phyloP scores from a whole-genome alignment of 2,797 vertebrate genomes.

The Emydoidea blandingii region DNA sequence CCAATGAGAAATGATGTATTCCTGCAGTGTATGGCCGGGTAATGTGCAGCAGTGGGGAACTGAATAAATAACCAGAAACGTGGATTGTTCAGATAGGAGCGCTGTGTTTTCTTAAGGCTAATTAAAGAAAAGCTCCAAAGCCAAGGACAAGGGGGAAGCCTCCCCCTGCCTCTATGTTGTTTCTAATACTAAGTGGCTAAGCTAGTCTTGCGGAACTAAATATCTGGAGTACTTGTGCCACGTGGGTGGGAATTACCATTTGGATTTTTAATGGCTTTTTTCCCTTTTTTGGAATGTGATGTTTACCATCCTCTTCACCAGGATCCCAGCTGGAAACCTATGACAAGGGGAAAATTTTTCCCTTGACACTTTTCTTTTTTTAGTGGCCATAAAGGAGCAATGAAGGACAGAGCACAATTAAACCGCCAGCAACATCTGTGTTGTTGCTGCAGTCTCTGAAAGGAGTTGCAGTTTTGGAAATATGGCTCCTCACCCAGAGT shows the following conservation, averaged over 20 bases:
- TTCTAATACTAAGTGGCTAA: conserved; percentile 55
- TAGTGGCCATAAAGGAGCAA: not conserved
- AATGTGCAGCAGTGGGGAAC: conserved; percentile 66
- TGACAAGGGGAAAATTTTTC: not conserved
- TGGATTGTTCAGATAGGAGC: conserved; percentile 73
- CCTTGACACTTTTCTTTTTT: not conserved
- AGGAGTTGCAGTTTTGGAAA: not conserved
- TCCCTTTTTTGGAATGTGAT: conserved; percentile 33
- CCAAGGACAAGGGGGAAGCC: conserved; percentile 31
- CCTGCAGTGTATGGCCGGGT: conserved; percentile 56
- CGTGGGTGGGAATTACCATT: conserved; percentile 54
- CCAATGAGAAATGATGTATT: conserved; percentile 43
- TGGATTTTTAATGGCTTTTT: conserved; percentile 63
- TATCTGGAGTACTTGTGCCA: conserved; percentile 54
- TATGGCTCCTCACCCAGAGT: not conserved
- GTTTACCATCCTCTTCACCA: conserved; percentile 25
- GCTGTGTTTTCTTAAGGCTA: conserved; percentile 70
- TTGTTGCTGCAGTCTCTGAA: not conserved
- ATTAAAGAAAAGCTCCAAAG: conserved; percentile 73
- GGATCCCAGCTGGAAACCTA: conserved; percentile 51
- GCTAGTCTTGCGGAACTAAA: conserved; percentile 73
- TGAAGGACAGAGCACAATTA: not conserved
- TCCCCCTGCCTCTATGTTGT: conserved; percentile 28
- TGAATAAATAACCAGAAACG: conserved; percentile 74
- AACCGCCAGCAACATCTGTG: not conserved